Evolutionary conservation across 2,797 vertebrate species (phyloP), one percentile per base, ranked within the genome.

Genomic region (Limnodromus scolopaceus): DNA sequence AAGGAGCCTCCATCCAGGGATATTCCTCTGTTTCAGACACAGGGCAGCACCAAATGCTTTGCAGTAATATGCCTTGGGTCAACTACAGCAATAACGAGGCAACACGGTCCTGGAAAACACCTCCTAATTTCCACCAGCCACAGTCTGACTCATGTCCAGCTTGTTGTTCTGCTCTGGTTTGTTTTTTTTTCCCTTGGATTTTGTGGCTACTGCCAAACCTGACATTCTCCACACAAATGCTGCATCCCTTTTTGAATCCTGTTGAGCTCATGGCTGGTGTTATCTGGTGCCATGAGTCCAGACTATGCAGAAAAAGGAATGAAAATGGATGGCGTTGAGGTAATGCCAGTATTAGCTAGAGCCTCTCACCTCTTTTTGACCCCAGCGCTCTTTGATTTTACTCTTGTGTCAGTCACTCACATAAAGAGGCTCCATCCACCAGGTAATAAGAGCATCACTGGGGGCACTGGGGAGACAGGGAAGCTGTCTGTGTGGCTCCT

Each of bases 41-140:
- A 83, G 11, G 18, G 13, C 41, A 72, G 18, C 28, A 83, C 38
- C 28, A 76, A 81, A 65, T 9, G 9, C 39, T 53, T 76, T 71
- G 49, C 32, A 82, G 38, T 71, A 78, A 71, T 38, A 24, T 8
- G 5, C 23, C 17, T 14, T 2, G 12, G 22, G 23, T 32, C 36
- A 65, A 49, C 13, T 45, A 64, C 0, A 54, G 45, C 49, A 68
- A 28, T 8, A 45, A n/a, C 0, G 0, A 66, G 46, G 25, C 32
- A 64, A 25, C 6, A 6, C 13, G 18, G 22, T 32, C 43, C 43
- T 88, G 27, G n/a, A 32, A 83, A 80, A 36, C 28, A 39, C 20
- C 22, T 82, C 24, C 15, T 39, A 1, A 14, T 55, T 51, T 36
- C 51, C 25, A 54, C 13, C 45, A 72, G 38, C 41, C 61, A 38